Evolutionary conservation across 2,113 vertebrate species (phyloP).

Genomic region (Nyctereutes procyonoides): DNA sequence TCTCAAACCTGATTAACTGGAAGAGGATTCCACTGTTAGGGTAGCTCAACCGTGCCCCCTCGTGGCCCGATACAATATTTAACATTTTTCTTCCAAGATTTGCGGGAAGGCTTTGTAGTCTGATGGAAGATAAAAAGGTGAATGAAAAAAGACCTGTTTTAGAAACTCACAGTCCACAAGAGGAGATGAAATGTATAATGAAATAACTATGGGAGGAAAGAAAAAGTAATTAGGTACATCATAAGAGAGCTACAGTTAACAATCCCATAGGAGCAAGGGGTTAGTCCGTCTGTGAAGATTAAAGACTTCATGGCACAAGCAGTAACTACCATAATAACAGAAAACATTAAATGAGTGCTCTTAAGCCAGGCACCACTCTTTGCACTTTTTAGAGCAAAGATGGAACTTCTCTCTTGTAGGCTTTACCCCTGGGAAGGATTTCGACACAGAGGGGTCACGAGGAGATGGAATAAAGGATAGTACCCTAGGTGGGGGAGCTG

Average conservation of each 20-base stretch:
- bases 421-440: background rate
- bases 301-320: background rate
- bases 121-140: background rate
- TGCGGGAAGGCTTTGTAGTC: background rate
- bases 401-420: background rate
- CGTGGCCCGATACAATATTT: conserved; percentile 11
- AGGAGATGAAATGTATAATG: background rate
- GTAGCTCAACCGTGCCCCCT: conserved; percentile 66
- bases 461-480: background rate
- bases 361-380: background rate
- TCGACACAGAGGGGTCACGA: background rate
- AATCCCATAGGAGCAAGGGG: background rate
- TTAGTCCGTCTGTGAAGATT: background rate
- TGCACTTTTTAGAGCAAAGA: background rate
- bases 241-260: background rate
- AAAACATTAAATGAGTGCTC: background rate
- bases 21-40: background rate
- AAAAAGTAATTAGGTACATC: background rate
- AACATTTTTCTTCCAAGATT: background rate
- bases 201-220: background rate
- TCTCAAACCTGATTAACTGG: background rate
- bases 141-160: background rate
- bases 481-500: background rate
- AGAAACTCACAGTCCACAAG: background rate
- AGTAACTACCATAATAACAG: background rate